Conservation (phyloP, 2,888 invertebrate genomes). For the Drosophila robusta region DNA sequence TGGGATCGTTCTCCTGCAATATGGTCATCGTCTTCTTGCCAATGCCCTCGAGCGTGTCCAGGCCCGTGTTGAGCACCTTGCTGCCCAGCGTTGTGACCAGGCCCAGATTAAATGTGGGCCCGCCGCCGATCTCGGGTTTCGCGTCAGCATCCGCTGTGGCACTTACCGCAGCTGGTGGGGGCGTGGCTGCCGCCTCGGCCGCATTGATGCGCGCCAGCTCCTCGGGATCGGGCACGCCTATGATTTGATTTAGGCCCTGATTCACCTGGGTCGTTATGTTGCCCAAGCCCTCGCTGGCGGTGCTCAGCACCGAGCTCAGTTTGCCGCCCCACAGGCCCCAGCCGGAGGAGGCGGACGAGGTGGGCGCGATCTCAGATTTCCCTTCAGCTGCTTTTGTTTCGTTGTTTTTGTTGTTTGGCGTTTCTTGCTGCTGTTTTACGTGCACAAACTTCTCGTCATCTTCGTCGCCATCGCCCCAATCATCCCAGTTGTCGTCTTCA, state of each 20-base stretch:
- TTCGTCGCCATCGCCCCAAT: conserved; percentile 81
- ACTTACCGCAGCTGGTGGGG: neutral
- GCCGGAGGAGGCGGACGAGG: conserved; percentile 47
- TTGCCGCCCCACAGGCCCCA: conserved; percentile 90
- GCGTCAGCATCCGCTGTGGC: neutral
- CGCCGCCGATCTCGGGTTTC: conserved; percentile 18
- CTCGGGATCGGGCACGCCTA: conserved; percentile 93
- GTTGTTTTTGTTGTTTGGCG: conserved; percentile 24
- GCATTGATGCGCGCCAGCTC: conserved; percentile 88
- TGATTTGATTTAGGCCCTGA: conserved; percentile 92
- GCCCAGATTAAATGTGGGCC: conserved; percentile 68
- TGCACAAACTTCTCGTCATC: conserved; percentile 73
- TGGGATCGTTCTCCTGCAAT: conserved; percentile 96
- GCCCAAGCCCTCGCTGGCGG: conserved; percentile 91
- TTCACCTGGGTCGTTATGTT: conserved; percentile 93
- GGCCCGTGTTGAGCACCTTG: conserved; percentile 91
- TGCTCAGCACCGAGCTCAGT: conserved; percentile 89
- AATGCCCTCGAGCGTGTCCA: conserved; percentile 95
- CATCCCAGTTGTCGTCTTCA: conserved; percentile 81
- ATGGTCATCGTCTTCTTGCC: conserved; percentile 98
- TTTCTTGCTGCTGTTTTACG: conserved; percentile 39
- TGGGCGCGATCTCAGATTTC: conserved; percentile 1
- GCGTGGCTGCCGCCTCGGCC: conserved; percentile 53
- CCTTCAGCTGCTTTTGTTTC: conserved; percentile 28
- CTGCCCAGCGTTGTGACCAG: conserved; percentile 86